These are phyloP conservation scores for Andrena bucephala DNA, from an alignment of 2,888 invertebrate genomes.

Conservation along the genomic window DNA sequence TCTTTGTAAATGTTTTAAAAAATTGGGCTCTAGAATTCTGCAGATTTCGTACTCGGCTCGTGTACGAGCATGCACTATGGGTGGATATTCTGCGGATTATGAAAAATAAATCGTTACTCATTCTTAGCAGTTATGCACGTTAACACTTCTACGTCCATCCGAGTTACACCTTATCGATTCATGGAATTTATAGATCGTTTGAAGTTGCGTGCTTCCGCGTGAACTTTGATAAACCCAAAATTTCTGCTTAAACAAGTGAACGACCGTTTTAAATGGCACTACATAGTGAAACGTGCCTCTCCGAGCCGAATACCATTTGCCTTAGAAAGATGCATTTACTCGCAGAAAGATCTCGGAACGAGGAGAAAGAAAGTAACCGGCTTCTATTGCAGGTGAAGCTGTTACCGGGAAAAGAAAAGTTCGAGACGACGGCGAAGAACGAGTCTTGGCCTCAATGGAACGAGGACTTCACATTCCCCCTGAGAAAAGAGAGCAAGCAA, in stretches of 20 bases:
- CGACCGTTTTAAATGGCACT: not conserved
- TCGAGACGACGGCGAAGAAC: constrained; percentile 90
- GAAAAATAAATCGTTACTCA: not conserved
- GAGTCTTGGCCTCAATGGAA: constrained; percentile 93
- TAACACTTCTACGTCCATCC: no score
- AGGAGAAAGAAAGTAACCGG: constrained; percentile 43
- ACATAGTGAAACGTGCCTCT: no score
- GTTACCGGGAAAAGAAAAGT: constrained; percentile 91
- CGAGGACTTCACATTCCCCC: constrained; percentile 90
- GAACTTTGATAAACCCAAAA: not conserved
- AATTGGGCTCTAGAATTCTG: no score
- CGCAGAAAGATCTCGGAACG: not conserved
- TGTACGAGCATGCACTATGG: no score
- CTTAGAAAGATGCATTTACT: not conserved
- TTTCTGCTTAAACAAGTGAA: not conserved
- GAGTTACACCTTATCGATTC: no score
- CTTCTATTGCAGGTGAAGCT: constrained; percentile 89
- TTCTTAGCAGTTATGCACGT: not conserved
- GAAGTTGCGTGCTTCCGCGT: not conserved
- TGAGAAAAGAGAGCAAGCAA: constrained; percentile 86
- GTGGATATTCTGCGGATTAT: no score
- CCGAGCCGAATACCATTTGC: not conserved
- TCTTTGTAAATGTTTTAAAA: no score
- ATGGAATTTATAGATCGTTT: not conserved
- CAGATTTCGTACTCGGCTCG: no score